Evolutionary conservation across 2,888 invertebrate species (phyloP).

Genomic region (Conchocele bisecta): DNA sequence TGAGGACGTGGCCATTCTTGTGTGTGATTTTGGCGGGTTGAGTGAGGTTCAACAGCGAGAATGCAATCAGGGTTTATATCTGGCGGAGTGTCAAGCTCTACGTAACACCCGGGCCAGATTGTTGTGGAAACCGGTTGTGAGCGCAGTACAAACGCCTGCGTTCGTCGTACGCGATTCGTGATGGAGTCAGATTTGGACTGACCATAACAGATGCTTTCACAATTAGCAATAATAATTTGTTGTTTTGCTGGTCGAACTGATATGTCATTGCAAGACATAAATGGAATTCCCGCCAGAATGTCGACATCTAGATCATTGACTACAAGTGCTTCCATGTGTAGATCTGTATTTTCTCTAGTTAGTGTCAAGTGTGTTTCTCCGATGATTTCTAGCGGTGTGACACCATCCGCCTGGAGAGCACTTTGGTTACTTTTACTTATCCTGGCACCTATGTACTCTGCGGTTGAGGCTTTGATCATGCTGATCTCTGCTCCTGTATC

Average conservation of each 20-base stretch:
- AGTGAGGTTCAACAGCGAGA: constrained; percentile 32
- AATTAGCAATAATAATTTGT: constrained; percentile 24
- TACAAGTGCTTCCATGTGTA: constrained; percentile 5
- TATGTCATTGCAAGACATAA: constrained; percentile 53
- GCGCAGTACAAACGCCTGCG: constrained; percentile 15
- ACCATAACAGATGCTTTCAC: constrained; percentile 3
- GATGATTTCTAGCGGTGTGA: constrained; percentile 7
- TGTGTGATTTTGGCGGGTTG: not conserved
- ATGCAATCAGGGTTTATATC: constrained; percentile 12
- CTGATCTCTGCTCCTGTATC: constrained; percentile 38
- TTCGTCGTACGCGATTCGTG: constrained; percentile 18
- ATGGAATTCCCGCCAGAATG: constrained; percentile 46
- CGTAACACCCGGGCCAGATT: constrained; percentile 48
- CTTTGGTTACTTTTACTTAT: constrained; percentile 22
- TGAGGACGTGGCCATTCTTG: constrained; percentile 21
- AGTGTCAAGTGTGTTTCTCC: constrained; percentile 9
- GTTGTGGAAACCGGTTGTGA: constrained; percentile 10
- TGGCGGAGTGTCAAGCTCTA: constrained; percentile 34
- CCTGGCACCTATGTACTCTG: constrained; percentile 15
- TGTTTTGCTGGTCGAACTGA: constrained; percentile 35
- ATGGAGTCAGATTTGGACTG: not conserved
- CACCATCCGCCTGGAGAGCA: constrained; percentile 20
- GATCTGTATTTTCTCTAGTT: not conserved
- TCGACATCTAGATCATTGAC: constrained; percentile 37
- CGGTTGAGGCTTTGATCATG: constrained; percentile 35